A percentile compares a stretch with the other conserved stretches of the same genome.
Evolutionary conservation across 2,113 vertebrate genomes (phyloP).

Genomic region (Recurvirostra avosetta): DNA sequence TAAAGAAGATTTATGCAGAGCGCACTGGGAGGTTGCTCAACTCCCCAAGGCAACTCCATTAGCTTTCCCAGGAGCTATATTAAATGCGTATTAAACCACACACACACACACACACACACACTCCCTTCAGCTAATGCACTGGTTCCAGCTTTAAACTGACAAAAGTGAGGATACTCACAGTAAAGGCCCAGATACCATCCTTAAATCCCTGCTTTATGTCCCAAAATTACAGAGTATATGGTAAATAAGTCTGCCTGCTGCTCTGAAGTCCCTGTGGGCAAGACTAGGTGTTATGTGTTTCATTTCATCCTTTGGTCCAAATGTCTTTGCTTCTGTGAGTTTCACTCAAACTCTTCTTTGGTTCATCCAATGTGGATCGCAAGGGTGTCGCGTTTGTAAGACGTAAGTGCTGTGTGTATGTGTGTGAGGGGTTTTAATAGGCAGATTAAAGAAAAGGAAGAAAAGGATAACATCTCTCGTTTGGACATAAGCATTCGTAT

Average conservation of each 20-base stretch:
- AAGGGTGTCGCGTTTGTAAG: background rate
- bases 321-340: slow-evolving; percentile 21
- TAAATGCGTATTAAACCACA: slow-evolving; percentile 62
- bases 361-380: background rate
- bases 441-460: background rate
- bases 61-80: slow-evolving; percentile 69
- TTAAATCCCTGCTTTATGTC: background rate
- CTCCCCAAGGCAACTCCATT: slow-evolving; percentile 72
- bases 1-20: slow-evolving; percentile 70
- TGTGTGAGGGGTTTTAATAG: background rate
- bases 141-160: slow-evolving; percentile 7
- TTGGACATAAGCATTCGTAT: background rate
- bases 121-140: slow-evolving; percentile 8
- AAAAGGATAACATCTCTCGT: background rate
- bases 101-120: background rate
- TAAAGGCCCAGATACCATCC: background rate
- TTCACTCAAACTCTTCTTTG: slow-evolving; percentile 22
- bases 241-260: background rate
- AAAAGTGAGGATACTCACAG: background rate
- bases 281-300: background rate
- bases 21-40: slow-evolving; percentile 64
- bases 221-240: background rate
- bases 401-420: background rate
- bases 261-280: slow-evolving; percentile 1
- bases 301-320: slow-evolving; percentile 17